phyloP scores from a whole-genome alignment of 2,888 invertebrate genomes.

The Bruchidius siliquastri region DNA sequence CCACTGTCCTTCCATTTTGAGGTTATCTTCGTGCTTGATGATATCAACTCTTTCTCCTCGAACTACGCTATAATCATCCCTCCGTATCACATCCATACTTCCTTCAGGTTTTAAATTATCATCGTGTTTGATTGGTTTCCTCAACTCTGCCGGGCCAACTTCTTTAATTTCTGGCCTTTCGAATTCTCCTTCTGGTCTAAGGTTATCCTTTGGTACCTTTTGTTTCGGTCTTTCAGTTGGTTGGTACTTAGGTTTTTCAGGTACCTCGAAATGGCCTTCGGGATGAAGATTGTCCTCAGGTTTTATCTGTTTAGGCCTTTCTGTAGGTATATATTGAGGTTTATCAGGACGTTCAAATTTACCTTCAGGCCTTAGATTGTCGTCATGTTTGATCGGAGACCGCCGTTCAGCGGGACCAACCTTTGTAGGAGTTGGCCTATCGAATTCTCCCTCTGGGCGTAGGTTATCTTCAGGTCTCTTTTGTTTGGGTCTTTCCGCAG shows the following conservation, averaged over 20 bases:
- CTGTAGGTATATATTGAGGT: conserved; percentile 48
- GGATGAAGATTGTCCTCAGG: conserved; percentile 50
- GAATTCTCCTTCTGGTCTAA: conserved; percentile 54
- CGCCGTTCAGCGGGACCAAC: conserved; percentile 53
- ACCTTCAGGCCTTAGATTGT: conserved; percentile 53
- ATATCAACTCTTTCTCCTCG: conserved; percentile 59
- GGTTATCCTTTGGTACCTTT: conserved; percentile 52
- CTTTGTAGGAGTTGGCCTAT: conserved; percentile 42
- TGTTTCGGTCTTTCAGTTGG: conserved; percentile 53
- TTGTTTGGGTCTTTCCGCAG: conserved; percentile 48
- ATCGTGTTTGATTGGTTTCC: conserved; percentile 50
- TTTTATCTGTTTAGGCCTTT: conserved; percentile 55
- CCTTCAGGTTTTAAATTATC: conserved; percentile 56
- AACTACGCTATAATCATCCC: conserved; percentile 53
- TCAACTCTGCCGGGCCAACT: conserved; percentile 55
- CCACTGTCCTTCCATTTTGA: conserved; percentile 55
- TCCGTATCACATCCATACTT: conserved; percentile 50
- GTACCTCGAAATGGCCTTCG: conserved; percentile 57
- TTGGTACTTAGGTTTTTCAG: conserved; percentile 41
- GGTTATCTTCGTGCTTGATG: conserved; percentile 47
- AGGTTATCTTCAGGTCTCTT: conserved; percentile 59
- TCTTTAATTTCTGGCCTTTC: conserved; percentile 41
- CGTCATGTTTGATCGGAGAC: conserved; percentile 48
- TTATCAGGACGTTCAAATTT: conserved; percentile 50
- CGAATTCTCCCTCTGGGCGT: conserved; percentile 58